Conservation (phyloP, 2,888 invertebrate genomes). For the Conops quadrifasciatus region DNA sequence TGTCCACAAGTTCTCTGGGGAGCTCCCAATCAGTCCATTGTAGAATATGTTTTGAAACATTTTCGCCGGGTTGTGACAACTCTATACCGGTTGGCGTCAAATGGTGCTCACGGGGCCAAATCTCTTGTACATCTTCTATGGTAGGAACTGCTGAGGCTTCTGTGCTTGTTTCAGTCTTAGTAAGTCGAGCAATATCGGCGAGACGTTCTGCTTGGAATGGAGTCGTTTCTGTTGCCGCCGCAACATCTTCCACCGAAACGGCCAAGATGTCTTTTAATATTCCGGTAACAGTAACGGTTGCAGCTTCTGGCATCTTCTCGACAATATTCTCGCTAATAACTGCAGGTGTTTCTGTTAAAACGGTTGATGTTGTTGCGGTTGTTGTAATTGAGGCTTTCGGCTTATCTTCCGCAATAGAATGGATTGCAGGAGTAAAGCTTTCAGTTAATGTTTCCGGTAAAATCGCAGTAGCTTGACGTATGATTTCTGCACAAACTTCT, state of each 20-base stretch:
- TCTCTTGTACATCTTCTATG: constrained; percentile 59
- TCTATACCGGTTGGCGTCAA: constrained; percentile 57
- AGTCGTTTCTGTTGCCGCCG: constrained; percentile 28
- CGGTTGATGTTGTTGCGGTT: too few relatives aligned
- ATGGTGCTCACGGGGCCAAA: constrained; percentile 63
- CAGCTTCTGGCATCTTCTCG: background rate
- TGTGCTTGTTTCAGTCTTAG: too few relatives aligned
- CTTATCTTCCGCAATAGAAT: too few relatives aligned
- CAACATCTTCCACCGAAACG: too few relatives aligned
- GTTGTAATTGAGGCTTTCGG: too few relatives aligned
- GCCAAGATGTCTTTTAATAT: constrained; percentile 7
- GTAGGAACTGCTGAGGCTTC: constrained; percentile 43
- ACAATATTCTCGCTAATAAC: too few relatives aligned
- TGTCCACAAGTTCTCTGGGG: constrained; percentile 40
- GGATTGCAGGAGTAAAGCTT: too few relatives aligned
- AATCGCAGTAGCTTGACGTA: too few relatives aligned
- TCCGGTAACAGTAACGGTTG: background rate
- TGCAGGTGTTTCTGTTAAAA: too few relatives aligned
- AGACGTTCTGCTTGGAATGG: constrained; percentile 7
- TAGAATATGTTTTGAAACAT: constrained; percentile 21
- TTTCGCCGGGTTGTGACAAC: constrained; percentile 55
- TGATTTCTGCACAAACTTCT: too few relatives aligned
- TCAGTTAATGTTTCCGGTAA: too few relatives aligned
- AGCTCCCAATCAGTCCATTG: background rate
- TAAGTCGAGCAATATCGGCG: too few relatives aligned